Conservation (phyloP, 1,140 invertebrate species). For the Andrena cerasifolii region DNA sequence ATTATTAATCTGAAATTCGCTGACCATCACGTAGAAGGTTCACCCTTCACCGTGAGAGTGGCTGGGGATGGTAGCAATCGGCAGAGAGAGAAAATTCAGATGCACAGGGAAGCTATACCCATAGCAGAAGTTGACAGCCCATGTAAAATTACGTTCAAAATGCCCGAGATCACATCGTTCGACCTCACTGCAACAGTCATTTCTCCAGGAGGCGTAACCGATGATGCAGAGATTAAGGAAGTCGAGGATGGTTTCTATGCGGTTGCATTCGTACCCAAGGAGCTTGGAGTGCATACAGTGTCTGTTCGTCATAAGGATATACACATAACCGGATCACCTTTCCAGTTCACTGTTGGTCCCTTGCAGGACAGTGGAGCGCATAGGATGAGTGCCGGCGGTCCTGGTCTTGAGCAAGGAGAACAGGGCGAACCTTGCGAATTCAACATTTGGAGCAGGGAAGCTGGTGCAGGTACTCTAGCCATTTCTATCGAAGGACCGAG, state of each 20-base stretch:
- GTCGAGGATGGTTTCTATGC: constrained; percentile 97
- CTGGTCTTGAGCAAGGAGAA: constrained; percentile 94
- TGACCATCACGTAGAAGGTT: constrained; percentile 98
- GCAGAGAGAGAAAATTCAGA: constrained; percentile 94
- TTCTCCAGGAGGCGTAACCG: constrained; percentile 94
- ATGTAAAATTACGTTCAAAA: constrained; percentile 98
- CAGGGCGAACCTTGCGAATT: constrained; percentile 94
- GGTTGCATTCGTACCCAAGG: constrained; percentile 99
- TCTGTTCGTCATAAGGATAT: constrained; percentile 98
- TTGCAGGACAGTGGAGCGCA: constrained; percentile 94
- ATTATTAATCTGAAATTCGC: constrained; percentile 99
- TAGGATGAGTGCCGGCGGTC: constrained; percentile 94
- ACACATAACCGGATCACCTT: constrained; percentile 96
- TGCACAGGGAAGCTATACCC: constrained; percentile 95
- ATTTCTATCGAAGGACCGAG: constrained; percentile 98
- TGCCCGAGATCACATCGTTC: constrained; percentile 96
- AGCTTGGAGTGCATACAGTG: constrained; percentile 97
- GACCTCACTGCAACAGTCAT: constrained; percentile 96
- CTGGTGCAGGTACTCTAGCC: constrained; percentile 96
- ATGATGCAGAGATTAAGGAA: constrained; percentile 95
- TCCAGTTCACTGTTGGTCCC: constrained; percentile 97
- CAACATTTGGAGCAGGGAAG: constrained; percentile 99
- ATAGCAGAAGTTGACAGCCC: constrained; percentile 97
- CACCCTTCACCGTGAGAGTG: constrained; percentile 96
- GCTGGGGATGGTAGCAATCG: constrained; percentile 94